Conservation (phyloP, 2,888 invertebrate species). For the Oscheius sp. region DNA sequence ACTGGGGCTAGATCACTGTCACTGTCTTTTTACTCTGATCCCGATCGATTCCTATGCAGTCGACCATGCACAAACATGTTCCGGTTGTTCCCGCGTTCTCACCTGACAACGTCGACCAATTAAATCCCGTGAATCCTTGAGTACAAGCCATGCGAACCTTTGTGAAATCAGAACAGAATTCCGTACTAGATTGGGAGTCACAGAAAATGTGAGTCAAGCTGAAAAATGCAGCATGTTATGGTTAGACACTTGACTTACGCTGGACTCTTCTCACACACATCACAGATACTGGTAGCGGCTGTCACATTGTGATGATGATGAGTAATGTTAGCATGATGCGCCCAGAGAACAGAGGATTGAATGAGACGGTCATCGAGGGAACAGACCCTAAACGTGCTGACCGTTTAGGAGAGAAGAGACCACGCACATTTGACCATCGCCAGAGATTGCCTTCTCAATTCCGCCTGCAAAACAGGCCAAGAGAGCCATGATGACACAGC, state of each 20-base stretch:
- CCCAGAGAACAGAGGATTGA: slow-evolving; percentile 54
- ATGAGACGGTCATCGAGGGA: slow-evolving; percentile 89
- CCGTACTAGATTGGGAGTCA: slow-evolving; percentile 44
- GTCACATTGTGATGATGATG: slow-evolving; percentile 36
- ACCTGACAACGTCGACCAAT: slow-evolving; percentile 90
- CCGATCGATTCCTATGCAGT: background rate
- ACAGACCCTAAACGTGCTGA: slow-evolving; percentile 83
- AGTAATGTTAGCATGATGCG: slow-evolving; percentile 41
- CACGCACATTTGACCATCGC: slow-evolving; percentile 85
- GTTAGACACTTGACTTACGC: slow-evolving; percentile 41
- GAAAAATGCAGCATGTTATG: slow-evolving; percentile 4
- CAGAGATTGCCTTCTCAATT: slow-evolving; percentile 83
- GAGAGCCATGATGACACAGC: slow-evolving; percentile 95
- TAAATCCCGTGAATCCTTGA: slow-evolving; percentile 89
- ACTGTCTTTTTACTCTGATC: background rate
- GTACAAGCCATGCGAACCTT: slow-evolving; percentile 76
- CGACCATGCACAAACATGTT: too few species aligned
- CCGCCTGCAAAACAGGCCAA: slow-evolving; percentile 94
- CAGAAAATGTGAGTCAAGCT: slow-evolving; percentile 68
- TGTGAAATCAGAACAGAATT: slow-evolving; percentile 63
- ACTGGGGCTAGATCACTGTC: too few species aligned
- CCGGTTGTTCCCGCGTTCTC: slow-evolving; percentile 73
- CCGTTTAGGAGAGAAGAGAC: background rate
- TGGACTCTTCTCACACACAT: slow-evolving; percentile 79
- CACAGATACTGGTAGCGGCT: slow-evolving; percentile 75